phyloP scores from a whole-genome alignment of 2,888 invertebrate species.

The Piscicola geometra region DNA sequence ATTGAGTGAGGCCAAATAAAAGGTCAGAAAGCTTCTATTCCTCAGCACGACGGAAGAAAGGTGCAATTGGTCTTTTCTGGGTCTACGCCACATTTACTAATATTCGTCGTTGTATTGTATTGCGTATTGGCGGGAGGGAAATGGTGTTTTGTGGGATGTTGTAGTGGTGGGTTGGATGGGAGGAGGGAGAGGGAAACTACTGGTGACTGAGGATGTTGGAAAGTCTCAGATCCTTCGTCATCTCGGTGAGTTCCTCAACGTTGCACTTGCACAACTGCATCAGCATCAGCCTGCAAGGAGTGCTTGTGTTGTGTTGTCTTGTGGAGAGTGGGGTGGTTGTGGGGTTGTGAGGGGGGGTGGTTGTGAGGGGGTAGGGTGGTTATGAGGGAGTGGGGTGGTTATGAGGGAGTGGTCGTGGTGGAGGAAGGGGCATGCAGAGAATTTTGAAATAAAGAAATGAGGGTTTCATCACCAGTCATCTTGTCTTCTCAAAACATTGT shows the following conservation, averaged over 20 bases:
- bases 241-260: constrained; percentile 14
- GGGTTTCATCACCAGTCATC: neutral
- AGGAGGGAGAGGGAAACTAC: too few relatives aligned
- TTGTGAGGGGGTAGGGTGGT: neutral
- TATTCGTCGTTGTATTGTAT: too few relatives aligned
- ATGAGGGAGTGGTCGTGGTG: neutral
- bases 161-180: too few relatives aligned
- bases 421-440: neutral
- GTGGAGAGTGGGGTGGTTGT: neutral
- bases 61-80: too few relatives aligned
- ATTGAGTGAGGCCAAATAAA: too few relatives aligned
- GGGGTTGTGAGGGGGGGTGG: neutral
- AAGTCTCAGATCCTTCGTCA: neutral
- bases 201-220: constrained; percentile 4
- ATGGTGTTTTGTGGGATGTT: too few relatives aligned
- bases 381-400: neutral
- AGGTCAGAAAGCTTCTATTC: too few relatives aligned
- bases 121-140: too few relatives aligned
- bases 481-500: neutral
- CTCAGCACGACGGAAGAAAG: too few relatives aligned
- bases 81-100: too few relatives aligned
- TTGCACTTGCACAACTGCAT: constrained; percentile 29
- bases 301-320: neutral
- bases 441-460: neutral
- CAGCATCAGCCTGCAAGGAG: constrained; percentile 9